These are phyloP conservation scores for Pemphredon lugubris DNA, from an alignment of 2,888 invertebrate genomes.

Conservation along the genomic window DNA sequence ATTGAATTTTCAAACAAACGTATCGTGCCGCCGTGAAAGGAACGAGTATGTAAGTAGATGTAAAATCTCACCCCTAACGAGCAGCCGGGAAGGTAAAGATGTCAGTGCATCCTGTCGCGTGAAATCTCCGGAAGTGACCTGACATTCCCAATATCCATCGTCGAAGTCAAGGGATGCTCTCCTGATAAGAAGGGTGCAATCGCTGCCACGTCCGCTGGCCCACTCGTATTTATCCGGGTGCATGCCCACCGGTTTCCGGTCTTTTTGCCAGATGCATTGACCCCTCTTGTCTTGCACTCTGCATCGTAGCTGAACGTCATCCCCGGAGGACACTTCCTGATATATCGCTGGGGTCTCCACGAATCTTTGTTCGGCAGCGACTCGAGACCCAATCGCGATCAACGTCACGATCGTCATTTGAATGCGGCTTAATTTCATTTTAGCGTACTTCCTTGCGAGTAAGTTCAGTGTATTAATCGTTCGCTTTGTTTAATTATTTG, in stretches of 20 bases:
- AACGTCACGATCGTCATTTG: background rate
- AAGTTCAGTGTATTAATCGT: background rate
- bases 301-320: constrained; percentile 91
- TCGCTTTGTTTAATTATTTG: no score
- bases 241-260: constrained; percentile 94
- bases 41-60: no score
- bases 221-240: constrained; percentile 95
- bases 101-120: constrained; percentile 88
- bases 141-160: constrained; percentile 96
- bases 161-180: constrained; percentile 92
- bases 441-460: background rate
- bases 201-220: constrained; percentile 87
- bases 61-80: constrained; percentile 89
- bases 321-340: constrained; percentile 93
- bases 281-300: constrained; percentile 93
- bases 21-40: no score
- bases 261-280: constrained; percentile 96
- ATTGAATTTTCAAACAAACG: no score
- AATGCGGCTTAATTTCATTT: constrained; percentile 8
- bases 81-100: constrained; percentile 90
- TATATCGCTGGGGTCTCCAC: constrained; percentile 90
- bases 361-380: constrained; percentile 86
- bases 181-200: constrained; percentile 92
- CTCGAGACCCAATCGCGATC: background rate
- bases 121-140: constrained; percentile 94